A percentile compares a stretch with the other conserved stretches of the same genome.
Conservation (phyloP, 2,797 vertebrate species). For the Chiroxiphia lanceolata region DNA sequence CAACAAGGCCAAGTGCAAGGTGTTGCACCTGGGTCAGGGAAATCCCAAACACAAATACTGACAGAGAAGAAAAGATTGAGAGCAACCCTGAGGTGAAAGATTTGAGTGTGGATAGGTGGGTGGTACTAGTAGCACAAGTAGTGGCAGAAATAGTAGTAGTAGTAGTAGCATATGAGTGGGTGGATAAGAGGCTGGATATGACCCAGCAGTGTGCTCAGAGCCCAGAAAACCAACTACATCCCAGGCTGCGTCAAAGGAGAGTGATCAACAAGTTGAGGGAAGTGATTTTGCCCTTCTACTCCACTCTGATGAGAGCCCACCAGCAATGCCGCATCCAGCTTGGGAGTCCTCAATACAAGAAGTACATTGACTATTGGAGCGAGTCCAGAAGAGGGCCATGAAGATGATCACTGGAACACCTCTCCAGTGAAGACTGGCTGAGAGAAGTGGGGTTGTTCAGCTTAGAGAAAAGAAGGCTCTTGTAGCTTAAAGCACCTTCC, state of each 20-base stretch:
- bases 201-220: neutral
- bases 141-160: neutral
- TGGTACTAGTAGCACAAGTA: neutral
- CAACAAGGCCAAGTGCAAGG: neutral
- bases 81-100: neutral
- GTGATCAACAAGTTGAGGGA: neutral
- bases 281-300: neutral
- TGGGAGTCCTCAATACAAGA: neutral
- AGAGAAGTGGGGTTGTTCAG: neutral
- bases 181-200: neutral
- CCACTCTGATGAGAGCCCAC: neutral
- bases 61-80: neutral
- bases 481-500: neutral
- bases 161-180: neutral
- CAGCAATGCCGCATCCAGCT: neutral
- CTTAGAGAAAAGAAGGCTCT: neutral
- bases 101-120: neutral
- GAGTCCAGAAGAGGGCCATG: neutral
- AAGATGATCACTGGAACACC: neutral
- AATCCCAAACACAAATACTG: neutral
- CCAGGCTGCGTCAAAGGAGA: neutral
- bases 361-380: neutral
- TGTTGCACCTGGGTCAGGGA: neutral
- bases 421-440: neutral
- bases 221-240: neutral